These are phyloP conservation scores for Pentalonia nigronervosa DNA, from an alignment of 1,140 invertebrate genomes.

Conservation along the genomic window DNA sequence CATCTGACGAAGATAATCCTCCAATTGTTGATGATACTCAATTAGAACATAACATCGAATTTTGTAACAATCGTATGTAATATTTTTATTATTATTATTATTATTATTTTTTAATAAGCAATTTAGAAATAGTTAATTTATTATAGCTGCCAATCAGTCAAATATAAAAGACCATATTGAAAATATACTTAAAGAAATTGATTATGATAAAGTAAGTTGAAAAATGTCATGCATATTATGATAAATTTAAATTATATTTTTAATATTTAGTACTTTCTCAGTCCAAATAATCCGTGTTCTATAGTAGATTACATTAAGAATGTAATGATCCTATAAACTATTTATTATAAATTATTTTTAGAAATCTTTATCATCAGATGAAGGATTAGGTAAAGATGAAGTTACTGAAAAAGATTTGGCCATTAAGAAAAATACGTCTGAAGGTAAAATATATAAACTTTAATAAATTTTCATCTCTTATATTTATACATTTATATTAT, in stretches of 20 bases:
- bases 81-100: background rate
- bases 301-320: background rate
- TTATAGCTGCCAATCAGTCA: background rate
- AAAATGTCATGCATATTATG: background rate
- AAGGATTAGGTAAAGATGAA: slow-evolving; percentile 60
- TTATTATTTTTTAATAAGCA: background rate
- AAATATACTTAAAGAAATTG: slow-evolving; percentile 4
- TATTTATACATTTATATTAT: background rate
- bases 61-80: slow-evolving; percentile 2
- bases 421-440: background rate
- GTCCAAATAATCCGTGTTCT: too few relatives aligned
- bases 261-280: background rate
- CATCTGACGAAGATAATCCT: slow-evolving; percentile 62
- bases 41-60: background rate
- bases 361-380: slow-evolving; percentile 60
- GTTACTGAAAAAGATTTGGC: slow-evolving; percentile 57
- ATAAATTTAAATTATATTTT: background rate
- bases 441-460: background rate
- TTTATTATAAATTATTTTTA: slow-evolving; percentile 37
- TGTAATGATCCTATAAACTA: background rate
- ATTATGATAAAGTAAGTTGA: slow-evolving; percentile 36
- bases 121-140: background rate
- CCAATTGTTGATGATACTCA: slow-evolving; percentile 60
- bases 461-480: background rate
- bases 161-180: slow-evolving; percentile 21